Evolutionary conservation across 2,888 invertebrate genomes (phyloP), one percentile per base, ranked within the genome.

Genomic region (Brachycybe producta): DNA sequence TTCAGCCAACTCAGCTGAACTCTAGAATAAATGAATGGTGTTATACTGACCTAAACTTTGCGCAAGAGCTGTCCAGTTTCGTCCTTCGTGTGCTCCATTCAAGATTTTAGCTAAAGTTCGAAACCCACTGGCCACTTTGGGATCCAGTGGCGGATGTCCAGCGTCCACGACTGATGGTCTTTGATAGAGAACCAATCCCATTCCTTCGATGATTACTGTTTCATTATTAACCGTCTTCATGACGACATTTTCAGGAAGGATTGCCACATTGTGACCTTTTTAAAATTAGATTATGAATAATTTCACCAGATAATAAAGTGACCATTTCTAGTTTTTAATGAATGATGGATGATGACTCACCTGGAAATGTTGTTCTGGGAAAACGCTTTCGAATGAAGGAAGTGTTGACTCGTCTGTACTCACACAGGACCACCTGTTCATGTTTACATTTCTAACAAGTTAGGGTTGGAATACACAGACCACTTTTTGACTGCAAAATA

Each of bases 371-470:
- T 34, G 51, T 28, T 34, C 59, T 56, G 26, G 69, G 69, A 58
- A 67, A 69, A 61, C 63, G 67, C 51, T 63, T 63, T 43, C 64
- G 61, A 36, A 65, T 62, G 34, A 56, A 56, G 8, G 60, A 59
- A 13, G 69, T 69, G 55, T 68, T 65, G 3, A 69, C 60, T 52
- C 67, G 59, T 47, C 69, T 57, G 54, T 65, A 65, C 45, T 64
- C 67, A 62, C 69, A 69, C 55, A 65, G 64, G n/a, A 69, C 65
- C 50, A 68, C 60, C 68, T 69, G 55, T n/a, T n/a, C n/a, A n/a
- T n/a, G n/a, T n/a, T n/a, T n/a, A n/a, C n/a, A n/a, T n/a, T n/a
- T n/a, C n/a, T n/a, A n/a, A n/a, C n/a, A n/a, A n/a, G n/a, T n/a
- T n/a, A n/a, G n/a, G n/a, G n/a, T n/a, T n/a, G n/a, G n/a, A n/a